Evolutionary conservation across 2,888 invertebrate genomes (phyloP).

Genomic region (Branchellion lobata): DNA sequence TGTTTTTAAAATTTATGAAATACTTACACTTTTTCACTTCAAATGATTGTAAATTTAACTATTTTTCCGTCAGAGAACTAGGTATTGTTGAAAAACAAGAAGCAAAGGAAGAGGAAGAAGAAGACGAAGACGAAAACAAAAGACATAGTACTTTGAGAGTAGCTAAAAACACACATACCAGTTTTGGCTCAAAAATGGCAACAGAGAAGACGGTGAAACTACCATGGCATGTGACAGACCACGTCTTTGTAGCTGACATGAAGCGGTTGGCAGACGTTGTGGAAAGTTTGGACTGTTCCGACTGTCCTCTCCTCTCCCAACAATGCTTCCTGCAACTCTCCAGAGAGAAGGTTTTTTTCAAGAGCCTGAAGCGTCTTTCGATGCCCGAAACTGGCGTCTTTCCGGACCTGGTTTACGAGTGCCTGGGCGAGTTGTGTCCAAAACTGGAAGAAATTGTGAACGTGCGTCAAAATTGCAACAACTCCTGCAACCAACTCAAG

Average conservation of each 20-base stretch:
- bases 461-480: conserved; percentile 46
- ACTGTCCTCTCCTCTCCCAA: conserved; percentile 47
- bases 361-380: conserved; percentile 44
- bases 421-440: conserved; percentile 45
- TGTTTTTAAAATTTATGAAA: too few species aligned
- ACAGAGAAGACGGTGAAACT: not conserved
- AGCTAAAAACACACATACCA: too few species aligned
- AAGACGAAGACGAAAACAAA: too few species aligned
- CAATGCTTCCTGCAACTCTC: conserved; percentile 46
- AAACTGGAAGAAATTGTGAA: conserved; percentile 49
- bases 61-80: too few species aligned
- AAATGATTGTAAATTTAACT: too few species aligned
- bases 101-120: too few species aligned
- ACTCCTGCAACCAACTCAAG: conserved; percentile 49
- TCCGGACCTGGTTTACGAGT: conserved; percentile 47
- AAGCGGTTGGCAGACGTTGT: conserved; percentile 28
- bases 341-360: conserved; percentile 41
- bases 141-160: too few species aligned
- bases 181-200: too few species aligned
- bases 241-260: conserved; percentile 13
- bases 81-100: too few species aligned
- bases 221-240: conserved; percentile 30
- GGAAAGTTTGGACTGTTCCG: conserved; percentile 48
- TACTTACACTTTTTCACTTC: too few species aligned
- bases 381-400: conserved; percentile 45